Conservation (phyloP, 1,140 invertebrate species). For the Drosophila chauvacae region DNA sequence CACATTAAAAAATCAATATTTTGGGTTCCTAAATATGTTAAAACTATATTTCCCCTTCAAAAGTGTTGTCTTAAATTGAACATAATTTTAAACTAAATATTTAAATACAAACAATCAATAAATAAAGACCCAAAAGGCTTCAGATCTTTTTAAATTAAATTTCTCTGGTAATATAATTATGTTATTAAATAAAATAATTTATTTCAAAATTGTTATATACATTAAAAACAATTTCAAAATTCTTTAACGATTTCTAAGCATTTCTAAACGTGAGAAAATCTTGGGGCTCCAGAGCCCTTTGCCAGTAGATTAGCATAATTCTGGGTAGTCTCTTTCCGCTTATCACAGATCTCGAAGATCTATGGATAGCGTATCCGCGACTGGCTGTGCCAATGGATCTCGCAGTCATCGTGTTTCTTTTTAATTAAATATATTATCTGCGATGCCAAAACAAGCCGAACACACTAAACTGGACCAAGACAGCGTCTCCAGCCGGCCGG, state of each 20-base stretch:
- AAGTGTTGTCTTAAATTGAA: background rate
- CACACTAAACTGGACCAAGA: conserved; percentile 50
- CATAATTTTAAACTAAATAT: background rate
- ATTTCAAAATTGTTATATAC: background rate
- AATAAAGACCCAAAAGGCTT: too few relatives aligned
- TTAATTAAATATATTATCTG: conserved; percentile 71
- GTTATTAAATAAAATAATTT: background rate
- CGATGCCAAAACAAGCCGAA: conserved; percentile 46
- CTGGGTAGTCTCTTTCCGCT: background rate
- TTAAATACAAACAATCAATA: too few relatives aligned
- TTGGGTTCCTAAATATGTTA: too few relatives aligned
- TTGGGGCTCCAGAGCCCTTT: background rate
- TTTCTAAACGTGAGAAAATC: conserved; percentile 8
- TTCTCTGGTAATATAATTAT: background rate
- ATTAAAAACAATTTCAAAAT: background rate
- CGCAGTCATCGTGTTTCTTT: conserved; percentile 50
- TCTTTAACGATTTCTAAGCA: background rate
- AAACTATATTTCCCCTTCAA: background rate
- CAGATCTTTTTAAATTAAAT: background rate
- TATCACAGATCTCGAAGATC: conserved; percentile 3
- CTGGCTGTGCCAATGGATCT: conserved; percentile 19
- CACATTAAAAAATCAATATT: background rate
- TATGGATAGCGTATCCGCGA: conserved; percentile 27
- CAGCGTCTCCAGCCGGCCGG: conserved; percentile 42
- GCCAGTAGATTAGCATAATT: conserved; percentile 15